Conservation (phyloP, 1,140 invertebrate genomes). For the Anagrus nilaparvatae region DNA sequence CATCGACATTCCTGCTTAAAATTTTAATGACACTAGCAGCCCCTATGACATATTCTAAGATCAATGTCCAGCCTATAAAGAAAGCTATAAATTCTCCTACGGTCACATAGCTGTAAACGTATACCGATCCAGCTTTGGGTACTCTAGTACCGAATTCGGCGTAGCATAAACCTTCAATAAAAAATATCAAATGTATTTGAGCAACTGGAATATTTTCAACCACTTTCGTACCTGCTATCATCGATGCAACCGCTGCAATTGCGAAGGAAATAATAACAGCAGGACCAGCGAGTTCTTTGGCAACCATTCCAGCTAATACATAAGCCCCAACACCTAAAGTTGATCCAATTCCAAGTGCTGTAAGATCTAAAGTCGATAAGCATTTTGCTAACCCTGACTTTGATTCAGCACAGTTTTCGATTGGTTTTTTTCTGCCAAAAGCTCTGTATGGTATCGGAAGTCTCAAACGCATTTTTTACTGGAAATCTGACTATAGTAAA, state of each 20-base stretch:
- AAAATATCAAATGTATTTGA: no score
- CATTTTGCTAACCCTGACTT: constrained; percentile 50
- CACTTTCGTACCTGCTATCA: constrained; percentile 60
- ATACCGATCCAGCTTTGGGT: constrained; percentile 77
- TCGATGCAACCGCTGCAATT: constrained; percentile 72
- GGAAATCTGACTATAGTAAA: neutral
- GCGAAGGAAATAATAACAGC: constrained; percentile 73
- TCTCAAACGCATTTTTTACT: neutral
- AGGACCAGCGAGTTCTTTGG: constrained; percentile 65
- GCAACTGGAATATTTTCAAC: neutral
- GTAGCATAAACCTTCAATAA: constrained; percentile 62
- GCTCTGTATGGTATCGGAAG: constrained; percentile 15
- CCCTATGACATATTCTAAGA: constrained; percentile 85
- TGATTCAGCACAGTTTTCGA: constrained; percentile 18
- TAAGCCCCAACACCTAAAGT: constrained; percentile 82
- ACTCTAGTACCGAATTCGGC: constrained; percentile 86
- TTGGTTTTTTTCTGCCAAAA: constrained; percentile 24
- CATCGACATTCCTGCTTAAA: constrained; percentile 61
- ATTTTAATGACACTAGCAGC: constrained; percentile 63
- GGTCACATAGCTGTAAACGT: constrained; percentile 81
- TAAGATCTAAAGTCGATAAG: constrained; percentile 63
- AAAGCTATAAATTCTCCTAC: constrained; percentile 76
- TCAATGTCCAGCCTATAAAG: constrained; percentile 79
- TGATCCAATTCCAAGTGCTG: constrained; percentile 69
- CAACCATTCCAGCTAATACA: constrained; percentile 74